Conservation (phyloP, 1,140 invertebrate genomes). For the Eumeta japonica region DNA sequence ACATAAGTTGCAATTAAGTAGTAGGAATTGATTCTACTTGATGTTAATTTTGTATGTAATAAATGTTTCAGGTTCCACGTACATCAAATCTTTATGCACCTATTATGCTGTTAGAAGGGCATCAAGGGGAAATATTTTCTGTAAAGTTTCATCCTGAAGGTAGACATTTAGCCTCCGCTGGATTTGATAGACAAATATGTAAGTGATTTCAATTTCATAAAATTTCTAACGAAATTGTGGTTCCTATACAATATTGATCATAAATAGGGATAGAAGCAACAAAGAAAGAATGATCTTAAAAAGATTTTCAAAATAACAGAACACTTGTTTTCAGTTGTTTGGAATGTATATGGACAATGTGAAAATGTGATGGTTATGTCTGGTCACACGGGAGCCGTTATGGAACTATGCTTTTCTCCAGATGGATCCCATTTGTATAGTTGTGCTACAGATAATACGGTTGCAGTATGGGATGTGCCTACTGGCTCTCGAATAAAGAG, state of each 20-base stretch:
- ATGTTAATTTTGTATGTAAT: slow-evolving; percentile 12
- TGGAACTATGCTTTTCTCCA: slow-evolving; percentile 94
- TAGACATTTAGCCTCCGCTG: slow-evolving; percentile 87
- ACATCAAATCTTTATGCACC: slow-evolving; percentile 89
- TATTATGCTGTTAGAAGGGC: slow-evolving; percentile 96
- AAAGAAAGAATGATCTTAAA: too few relatives aligned
- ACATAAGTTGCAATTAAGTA: too few relatives aligned
- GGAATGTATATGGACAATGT: slow-evolving; percentile 98
- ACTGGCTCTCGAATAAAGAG: slow-evolving; percentile 87
- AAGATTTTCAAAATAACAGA: too few relatives aligned
- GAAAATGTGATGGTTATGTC: slow-evolving; percentile 92
- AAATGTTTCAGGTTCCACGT: slow-evolving; percentile 61
- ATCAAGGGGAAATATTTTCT: slow-evolving; percentile 94
- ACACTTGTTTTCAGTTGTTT: slow-evolving; percentile 85
- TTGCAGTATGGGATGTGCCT: slow-evolving; percentile 93
- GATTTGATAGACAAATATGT: slow-evolving; percentile 97
- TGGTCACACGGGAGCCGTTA: slow-evolving; percentile 94
- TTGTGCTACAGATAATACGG: slow-evolving; percentile 90
- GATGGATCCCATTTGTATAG: slow-evolving; percentile 90
- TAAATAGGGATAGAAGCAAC: too few relatives aligned
- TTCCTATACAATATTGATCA: too few relatives aligned
- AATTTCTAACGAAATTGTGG: slow-evolving; percentile 4
- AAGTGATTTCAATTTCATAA: slow-evolving; percentile 48
- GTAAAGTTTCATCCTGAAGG: slow-evolving; percentile 96
- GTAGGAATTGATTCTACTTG: too few relatives aligned